These are phyloP conservation scores for Ctenomys sociabilis DNA, from an alignment of 2,113 vertebrate species.

Conservation along the genomic window DNA sequence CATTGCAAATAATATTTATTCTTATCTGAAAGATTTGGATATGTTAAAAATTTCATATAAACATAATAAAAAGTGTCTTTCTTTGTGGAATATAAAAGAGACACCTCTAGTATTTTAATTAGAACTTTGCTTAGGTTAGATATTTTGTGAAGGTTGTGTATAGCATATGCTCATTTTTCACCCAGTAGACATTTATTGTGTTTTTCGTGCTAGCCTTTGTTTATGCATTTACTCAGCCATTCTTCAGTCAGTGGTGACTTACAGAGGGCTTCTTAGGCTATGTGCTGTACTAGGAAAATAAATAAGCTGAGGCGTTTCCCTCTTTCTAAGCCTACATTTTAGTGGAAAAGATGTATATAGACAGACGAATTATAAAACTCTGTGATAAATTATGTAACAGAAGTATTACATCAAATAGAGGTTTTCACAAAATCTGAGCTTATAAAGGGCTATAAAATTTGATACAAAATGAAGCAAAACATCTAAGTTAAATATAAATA, in stretches of 20 bases:
- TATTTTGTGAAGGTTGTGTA: background rate
- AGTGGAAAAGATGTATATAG: background rate
- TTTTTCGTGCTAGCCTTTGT: background rate
- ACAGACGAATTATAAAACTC: background rate
- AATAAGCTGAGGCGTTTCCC: background rate
- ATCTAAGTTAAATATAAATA: conserved; percentile 6
- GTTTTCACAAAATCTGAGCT: background rate
- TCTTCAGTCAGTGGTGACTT: conserved; percentile 11
- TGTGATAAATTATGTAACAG: background rate
- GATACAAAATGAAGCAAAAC: conserved; percentile 14
- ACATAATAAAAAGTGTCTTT: conserved; percentile 29
- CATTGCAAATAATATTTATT: background rate
- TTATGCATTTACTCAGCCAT: background rate
- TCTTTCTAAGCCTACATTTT: conserved; percentile 9
- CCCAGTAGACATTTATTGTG: background rate
- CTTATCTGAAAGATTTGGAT: background rate
- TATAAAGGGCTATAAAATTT: background rate
- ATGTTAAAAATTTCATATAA: conserved; percentile 39
- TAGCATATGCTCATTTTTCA: background rate
- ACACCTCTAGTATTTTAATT: conserved; percentile 1
- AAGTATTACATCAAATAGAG: background rate
- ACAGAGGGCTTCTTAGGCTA: background rate
- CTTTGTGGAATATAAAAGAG: background rate
- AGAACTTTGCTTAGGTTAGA: background rate
- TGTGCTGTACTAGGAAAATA: background rate